These are phyloP conservation scores for Myxocyprinus asiaticus DNA, from an alignment of 2,113 vertebrate genomes.

Conservation along the genomic window DNA sequence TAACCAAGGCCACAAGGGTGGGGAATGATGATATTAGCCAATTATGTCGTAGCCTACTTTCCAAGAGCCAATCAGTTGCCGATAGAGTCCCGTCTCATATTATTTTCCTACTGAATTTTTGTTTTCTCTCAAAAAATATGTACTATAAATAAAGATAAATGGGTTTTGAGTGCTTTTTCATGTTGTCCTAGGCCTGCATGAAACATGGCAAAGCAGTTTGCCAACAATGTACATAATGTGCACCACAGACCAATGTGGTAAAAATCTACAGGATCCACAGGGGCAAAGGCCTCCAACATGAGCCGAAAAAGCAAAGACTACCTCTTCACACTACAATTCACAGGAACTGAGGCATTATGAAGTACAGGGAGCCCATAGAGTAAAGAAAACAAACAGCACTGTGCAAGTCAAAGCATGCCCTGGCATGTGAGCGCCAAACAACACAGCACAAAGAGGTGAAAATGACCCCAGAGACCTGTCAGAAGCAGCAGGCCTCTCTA, in stretches of 20 bases:
- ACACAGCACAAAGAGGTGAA: slow-evolving; percentile 32
- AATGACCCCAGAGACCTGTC: slow-evolving; percentile 44
- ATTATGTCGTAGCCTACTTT: too few species aligned
- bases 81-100: too few species aligned
- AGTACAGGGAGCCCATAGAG: slow-evolving; percentile 30
- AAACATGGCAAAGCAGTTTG: not conserved
- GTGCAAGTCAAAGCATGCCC: slow-evolving; percentile 45
- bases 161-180: too few species aligned
- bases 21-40: too few species aligned
- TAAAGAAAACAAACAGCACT: slow-evolving; percentile 34
- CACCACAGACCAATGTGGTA: not conserved
- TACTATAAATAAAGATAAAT: too few species aligned
- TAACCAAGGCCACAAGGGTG: too few species aligned
- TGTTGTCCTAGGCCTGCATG: too few species aligned
- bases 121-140: too few species aligned
- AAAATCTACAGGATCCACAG: not conserved
- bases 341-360: not conserved
- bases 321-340: not conserved
- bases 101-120: too few species aligned
- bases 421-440: slow-evolving; percentile 43
- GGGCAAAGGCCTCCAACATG: not conserved
- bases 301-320: slow-evolving; percentile 9
- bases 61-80: too few species aligned
- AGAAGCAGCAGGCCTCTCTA: slow-evolving; percentile 33
- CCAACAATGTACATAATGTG: not conserved